Evolutionary conservation across 2,888 invertebrate genomes (phyloP).

Genomic region (Prosapia bicincta): DNA sequence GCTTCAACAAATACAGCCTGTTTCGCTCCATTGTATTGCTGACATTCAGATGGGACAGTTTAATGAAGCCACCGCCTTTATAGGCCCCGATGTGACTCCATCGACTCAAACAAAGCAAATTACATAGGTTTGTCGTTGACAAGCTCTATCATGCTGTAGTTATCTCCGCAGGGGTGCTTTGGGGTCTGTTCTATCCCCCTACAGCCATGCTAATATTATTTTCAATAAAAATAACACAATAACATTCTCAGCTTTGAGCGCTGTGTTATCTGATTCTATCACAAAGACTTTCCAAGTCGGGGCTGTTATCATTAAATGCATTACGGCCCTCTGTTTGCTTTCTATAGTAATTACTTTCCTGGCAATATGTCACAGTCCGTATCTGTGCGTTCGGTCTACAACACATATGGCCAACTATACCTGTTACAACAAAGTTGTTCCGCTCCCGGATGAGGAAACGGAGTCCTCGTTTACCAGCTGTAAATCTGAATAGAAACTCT

Average conservation of each 20-base stretch:
- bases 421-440: too few species aligned
- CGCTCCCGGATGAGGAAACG: too few species aligned
- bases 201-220: background rate
- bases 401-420: too few species aligned
- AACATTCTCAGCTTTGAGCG: background rate
- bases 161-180: background rate
- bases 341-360: too few species aligned
- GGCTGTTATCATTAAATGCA: too few species aligned
- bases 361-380: too few species aligned
- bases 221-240: slow-evolving; percentile 2
- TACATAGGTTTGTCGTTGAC: background rate
- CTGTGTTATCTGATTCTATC: background rate
- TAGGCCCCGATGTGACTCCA: background rate
- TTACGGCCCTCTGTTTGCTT: too few species aligned
- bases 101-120: background rate
- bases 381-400: too few species aligned
- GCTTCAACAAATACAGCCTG: too few species aligned
- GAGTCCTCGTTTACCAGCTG: too few species aligned
- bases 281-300: too few species aligned
- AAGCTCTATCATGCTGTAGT: background rate
- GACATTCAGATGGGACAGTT: background rate
- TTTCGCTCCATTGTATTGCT: background rate
- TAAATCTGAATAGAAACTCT: too few species aligned
- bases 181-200: background rate
- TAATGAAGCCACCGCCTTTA: background rate